Conservation (phyloP, 2,113 vertebrate genomes). For the Mormyrus iriodes region DNA sequence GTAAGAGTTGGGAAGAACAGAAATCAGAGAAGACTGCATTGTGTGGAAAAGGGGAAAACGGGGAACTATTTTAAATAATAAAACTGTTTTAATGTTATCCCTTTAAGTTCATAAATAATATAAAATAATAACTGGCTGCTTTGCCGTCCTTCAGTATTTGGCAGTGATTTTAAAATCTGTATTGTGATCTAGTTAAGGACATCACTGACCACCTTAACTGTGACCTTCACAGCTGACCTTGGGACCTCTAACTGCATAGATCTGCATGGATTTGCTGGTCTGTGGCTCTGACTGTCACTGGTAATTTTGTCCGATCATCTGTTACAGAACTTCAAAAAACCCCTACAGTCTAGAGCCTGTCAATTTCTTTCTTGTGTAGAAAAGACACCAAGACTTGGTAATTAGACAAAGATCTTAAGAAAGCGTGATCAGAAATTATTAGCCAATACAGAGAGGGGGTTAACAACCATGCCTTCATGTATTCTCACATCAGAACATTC, state of each 20-base stretch:
- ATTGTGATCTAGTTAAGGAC: not conserved
- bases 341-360: not conserved
- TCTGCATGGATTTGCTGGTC: not conserved
- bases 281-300: not conserved
- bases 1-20: not conserved
- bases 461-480: not conserved
- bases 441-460: not conserved
- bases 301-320: not conserved
- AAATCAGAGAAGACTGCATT: not conserved
- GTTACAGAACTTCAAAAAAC: not conserved
- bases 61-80: not conserved
- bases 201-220: not conserved
- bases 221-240: not conserved
- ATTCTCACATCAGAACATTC: not conserved
- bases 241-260: not conserved
- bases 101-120: not conserved
- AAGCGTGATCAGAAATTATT: not conserved
- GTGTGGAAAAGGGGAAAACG: not conserved
- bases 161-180: not conserved
- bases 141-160: not conserved
- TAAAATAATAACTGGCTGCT: not conserved
- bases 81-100: not conserved
- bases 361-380: not conserved
- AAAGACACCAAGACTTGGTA: not conserved
- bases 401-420: not conserved